Evolutionary conservation across 2,797 vertebrate species (phyloP).

Genomic region (Picus viridis): DNA sequence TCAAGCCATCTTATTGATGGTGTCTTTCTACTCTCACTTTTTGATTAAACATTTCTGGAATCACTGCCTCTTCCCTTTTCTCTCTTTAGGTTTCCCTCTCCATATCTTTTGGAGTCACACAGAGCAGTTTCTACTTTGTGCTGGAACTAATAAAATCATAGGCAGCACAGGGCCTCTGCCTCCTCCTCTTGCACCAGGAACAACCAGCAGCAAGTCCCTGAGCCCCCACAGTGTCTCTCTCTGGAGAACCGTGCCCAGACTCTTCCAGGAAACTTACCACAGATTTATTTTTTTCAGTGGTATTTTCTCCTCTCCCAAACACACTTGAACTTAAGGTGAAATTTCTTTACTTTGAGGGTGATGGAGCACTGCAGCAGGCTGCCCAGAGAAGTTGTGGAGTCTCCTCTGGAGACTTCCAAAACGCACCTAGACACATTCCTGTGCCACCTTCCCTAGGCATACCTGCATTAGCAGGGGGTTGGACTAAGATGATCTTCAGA

Average conservation of each 20-base stretch:
- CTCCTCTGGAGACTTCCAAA: too few species aligned
- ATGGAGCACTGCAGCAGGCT: too few species aligned
- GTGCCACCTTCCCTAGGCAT: too few species aligned
- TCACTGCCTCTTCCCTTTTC: neutral
- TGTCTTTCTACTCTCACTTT: constrained; percentile 54
- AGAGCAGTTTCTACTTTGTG: neutral
- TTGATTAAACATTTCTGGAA: constrained; percentile 11
- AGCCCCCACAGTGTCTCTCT: neutral
- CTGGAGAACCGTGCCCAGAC: neutral
- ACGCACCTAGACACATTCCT: too few species aligned
- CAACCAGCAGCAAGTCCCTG: neutral
- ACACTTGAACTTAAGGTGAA: too few species aligned
- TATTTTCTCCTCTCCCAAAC: neutral
- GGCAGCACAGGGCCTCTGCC: neutral
- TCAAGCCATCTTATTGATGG: neutral
- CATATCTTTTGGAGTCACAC: neutral
- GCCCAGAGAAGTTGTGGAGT: too few species aligned
- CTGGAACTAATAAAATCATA: neutral
- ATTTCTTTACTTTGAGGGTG: too few species aligned
- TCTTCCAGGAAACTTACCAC: neutral
- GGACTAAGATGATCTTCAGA: too few species aligned
- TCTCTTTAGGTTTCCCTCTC: neutral
- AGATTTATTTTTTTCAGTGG: neutral
- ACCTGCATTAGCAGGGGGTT: too few species aligned
- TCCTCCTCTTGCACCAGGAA: constrained; percentile 1